Conservation (phyloP, 2,888 invertebrate species). For the Brachypalpus laphriformis region DNA sequence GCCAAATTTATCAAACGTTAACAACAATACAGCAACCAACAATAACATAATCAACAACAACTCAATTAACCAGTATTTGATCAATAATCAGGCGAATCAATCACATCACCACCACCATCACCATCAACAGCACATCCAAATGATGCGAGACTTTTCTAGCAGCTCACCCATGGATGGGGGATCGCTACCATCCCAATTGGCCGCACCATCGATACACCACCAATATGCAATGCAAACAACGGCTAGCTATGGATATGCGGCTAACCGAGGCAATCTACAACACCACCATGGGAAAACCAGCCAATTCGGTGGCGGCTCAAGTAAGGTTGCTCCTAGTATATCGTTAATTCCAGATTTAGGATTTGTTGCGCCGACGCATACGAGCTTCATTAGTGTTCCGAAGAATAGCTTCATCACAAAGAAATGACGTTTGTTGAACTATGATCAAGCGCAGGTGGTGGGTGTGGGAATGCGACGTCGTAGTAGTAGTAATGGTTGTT, state of each 20-base stretch:
- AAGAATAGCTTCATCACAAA: constrained; percentile 80
- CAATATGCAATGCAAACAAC: constrained; percentile 59
- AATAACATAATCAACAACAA: constrained; percentile 74
- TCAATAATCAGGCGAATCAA: constrained; percentile 57
- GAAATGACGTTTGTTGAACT: constrained; percentile 83
- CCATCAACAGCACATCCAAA: constrained; percentile 79
- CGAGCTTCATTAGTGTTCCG: constrained; percentile 81
- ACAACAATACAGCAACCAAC: constrained; percentile 64
- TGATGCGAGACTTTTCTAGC: constrained; percentile 81
- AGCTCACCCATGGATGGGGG: constrained; percentile 75
- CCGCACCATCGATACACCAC: constrained; percentile 67
- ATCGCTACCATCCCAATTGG: constrained; percentile 36
- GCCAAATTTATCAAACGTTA: constrained; percentile 73
- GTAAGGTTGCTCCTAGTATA: constrained; percentile 82
- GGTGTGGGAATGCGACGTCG: constrained; percentile 43
- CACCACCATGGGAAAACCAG: constrained; percentile 67
- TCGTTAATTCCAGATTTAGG: constrained; percentile 84
- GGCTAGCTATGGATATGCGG: constrained; percentile 74
- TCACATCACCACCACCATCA: constrained; percentile 75
- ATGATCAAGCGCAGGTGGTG: constrained; percentile 68
- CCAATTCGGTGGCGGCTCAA: constrained; percentile 78
- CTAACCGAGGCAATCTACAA: constrained; percentile 48
- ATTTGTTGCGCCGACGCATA: constrained; percentile 83
- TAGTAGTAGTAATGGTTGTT: constrained; percentile 66
- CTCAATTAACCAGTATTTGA: constrained; percentile 71